Conservation (phyloP, 2,888 invertebrate genomes). For the Agrochola circellaris region DNA sequence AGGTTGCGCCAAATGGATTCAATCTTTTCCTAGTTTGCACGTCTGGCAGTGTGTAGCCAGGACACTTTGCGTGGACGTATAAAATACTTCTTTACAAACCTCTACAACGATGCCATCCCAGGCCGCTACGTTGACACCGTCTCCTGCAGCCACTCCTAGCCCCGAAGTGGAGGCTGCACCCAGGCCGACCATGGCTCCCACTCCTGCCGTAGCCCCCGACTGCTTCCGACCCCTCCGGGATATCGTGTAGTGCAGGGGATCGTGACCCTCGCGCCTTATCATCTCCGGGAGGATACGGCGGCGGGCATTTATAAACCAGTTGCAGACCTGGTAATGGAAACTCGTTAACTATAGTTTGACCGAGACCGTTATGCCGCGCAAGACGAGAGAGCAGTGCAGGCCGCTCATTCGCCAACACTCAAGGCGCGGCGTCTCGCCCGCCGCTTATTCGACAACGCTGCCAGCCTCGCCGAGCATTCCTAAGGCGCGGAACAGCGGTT, state of each 20-base stretch:
- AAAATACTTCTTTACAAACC: slow-evolving; percentile 68
- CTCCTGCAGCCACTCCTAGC: slow-evolving; percentile 69
- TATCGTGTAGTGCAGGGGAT: slow-evolving; percentile 97
- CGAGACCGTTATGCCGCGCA: too few species aligned
- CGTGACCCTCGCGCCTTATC: slow-evolving; percentile 97
- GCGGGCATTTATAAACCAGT: slow-evolving; percentile 99
- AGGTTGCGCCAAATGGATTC: not conserved
- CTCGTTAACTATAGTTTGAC: not conserved
- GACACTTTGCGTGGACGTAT: not conserved
- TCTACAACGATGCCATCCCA: slow-evolving; percentile 86
- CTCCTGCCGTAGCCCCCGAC: slow-evolving; percentile 79
- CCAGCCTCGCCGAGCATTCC: too few species aligned
- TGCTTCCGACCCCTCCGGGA: slow-evolving; percentile 96
- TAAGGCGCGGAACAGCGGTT: too few species aligned
- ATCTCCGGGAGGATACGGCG: slow-evolving; percentile 97
- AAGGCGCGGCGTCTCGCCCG: too few species aligned
- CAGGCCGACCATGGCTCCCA: slow-evolving; percentile 77
- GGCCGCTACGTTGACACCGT: slow-evolving; percentile 77
- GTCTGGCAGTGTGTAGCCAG: not conserved
- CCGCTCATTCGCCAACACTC: too few species aligned
- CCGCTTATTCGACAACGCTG: too few species aligned
- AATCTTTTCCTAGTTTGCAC: not conserved
- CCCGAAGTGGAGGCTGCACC: slow-evolving; percentile 75
- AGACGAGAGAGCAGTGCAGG: too few species aligned
- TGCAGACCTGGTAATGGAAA: slow-evolving; percentile 92